Conservation (phyloP, 1,140 invertebrate genomes). For the Caerostris darwini region DNA sequence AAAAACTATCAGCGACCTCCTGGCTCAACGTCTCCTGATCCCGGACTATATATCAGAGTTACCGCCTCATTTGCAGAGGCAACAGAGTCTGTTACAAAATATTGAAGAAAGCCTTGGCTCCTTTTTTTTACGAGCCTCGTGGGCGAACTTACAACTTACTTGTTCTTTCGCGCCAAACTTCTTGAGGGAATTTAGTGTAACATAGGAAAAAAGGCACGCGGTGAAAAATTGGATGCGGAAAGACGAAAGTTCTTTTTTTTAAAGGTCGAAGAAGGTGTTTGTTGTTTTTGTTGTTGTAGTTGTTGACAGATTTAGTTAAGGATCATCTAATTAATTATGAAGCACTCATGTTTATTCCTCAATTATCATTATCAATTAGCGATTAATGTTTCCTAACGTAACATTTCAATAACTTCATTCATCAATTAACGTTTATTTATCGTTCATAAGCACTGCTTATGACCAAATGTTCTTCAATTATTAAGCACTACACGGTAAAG, state of each 20-base stretch:
- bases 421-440: no score
- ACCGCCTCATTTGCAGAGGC: background rate
- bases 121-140: background rate
- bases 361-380: no score
- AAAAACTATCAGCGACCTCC: background rate
- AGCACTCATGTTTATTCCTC: no score
- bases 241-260: background rate
- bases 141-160: conserved; percentile 14
- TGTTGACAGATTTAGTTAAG: no score
- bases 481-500: no score
- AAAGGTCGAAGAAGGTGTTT: background rate
- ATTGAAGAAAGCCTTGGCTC: background rate
- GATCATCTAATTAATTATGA: no score
- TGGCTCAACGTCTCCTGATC: background rate
- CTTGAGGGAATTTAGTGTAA: background rate
- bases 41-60: background rate
- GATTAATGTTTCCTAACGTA: no score
- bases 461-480: no score
- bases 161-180: background rate
- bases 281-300: background rate
- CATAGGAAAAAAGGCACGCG: background rate
- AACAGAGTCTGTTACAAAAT: conserved; percentile 18
- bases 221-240: conserved; percentile 1
- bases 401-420: no score
- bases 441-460: no score